Evolutionary conservation across 2,888 invertebrate genomes (phyloP), one percentile per base, ranked within the genome.

Genomic region (Melanophora roralis): DNA sequence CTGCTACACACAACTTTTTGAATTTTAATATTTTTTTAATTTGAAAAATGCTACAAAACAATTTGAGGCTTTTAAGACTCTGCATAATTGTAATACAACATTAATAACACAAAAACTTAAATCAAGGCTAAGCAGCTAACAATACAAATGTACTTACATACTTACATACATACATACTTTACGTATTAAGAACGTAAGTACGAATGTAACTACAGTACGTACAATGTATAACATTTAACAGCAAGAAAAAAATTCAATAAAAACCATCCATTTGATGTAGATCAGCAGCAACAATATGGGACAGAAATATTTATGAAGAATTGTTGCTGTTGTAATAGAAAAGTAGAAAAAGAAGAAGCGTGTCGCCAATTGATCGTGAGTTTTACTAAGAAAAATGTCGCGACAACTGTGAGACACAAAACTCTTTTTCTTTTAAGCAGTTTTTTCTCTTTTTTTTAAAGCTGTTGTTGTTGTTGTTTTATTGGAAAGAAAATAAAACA

Each of bases 301-400:
- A 27, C 12, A 38, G n/a, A 45, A 72, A 16, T 11, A 16, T 32
- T 6, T 23, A 21, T 1, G 14, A 23, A 53, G 1, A 16, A 16
- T 45, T 45, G 23, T 62, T 53, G 53, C 40, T 51, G 43, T 32
- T 23, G 60, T 45, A 49, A 55, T 40, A 49, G 55, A 55, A 69
- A 55, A 38, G 60, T 32, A 47, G 76, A 68, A 82, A 76, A 78
- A 76, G 78, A 81, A 88, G 88, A 88, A 88, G 87, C 87, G 87
- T 88, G 87, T 88, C 87, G 87, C 87, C 87, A 88, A 88, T 88
- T 87, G 88, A 86, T 86, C 88, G 87, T 88, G 88, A 88, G 88
- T 85, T 86, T 87, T 88, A 88, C 87, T 86, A 88, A 88, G 87
- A 88, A 88, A 88, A 88, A 88, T 87, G 87, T 88, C 87, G 87